Conservation (phyloP, 2,888 invertebrate species). For the Lissonota sp. region DNA sequence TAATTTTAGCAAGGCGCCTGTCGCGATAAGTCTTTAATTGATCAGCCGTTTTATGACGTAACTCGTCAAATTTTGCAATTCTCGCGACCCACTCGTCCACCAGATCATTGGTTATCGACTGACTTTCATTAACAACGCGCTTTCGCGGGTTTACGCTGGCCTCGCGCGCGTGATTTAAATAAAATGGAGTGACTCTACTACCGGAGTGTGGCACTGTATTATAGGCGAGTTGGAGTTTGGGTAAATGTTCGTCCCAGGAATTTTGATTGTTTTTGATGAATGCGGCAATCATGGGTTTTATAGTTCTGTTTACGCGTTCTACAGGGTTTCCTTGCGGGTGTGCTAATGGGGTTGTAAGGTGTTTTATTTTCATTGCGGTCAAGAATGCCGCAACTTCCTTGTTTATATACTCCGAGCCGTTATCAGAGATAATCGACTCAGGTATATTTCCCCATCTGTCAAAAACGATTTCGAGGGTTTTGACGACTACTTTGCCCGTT, state of each 20-base stretch:
- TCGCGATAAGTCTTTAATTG: slow-evolving; percentile 33
- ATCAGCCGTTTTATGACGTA: slow-evolving; percentile 48
- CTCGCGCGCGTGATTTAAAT: slow-evolving; percentile 58
- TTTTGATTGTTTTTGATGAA: slow-evolving; percentile 49
- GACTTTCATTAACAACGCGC: not conserved
- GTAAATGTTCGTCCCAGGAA: slow-evolving; percentile 54
- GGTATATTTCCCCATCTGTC: slow-evolving; percentile 16
- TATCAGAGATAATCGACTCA: too few species aligned
- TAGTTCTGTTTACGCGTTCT: slow-evolving; percentile 50
- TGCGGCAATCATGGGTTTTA: slow-evolving; percentile 51
- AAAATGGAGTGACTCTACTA: slow-evolving; percentile 57
- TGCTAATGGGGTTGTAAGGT: not conserved
- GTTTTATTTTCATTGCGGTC: too few species aligned
- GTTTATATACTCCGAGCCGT: too few species aligned
- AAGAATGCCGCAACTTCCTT: too few species aligned
- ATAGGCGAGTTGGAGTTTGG: slow-evolving; percentile 58
- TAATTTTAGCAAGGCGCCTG: slow-evolving; percentile 34
- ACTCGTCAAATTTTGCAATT: slow-evolving; percentile 56
- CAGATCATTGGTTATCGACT: not conserved
- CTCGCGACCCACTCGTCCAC: slow-evolving; percentile 35
- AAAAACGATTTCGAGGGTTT: slow-evolving; percentile 27
- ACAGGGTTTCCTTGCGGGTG: slow-evolving; percentile 36
- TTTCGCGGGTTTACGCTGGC: slow-evolving; percentile 19
- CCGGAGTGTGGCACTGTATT: slow-evolving; percentile 59
- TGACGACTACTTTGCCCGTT: slow-evolving; percentile 40